Percentiles rank a stretch among this genome's conserved stretches.
phyloP scores from a whole-genome alignment of 2,888 invertebrate species.

The Mythimna albipuncta region DNA sequence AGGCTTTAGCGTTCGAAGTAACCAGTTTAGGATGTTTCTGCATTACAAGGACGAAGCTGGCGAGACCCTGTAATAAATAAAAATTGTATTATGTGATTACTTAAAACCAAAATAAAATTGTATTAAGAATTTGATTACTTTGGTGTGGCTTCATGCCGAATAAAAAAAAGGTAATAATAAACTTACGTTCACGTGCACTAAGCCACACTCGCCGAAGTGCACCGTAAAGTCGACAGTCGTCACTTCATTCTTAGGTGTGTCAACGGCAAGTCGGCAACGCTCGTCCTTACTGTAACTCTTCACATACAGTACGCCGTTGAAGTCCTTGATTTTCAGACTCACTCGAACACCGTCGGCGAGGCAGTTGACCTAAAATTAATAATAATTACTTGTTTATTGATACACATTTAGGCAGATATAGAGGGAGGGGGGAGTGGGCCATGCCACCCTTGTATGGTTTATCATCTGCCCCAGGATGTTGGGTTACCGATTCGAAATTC shows the following conservation, averaged over 20 bases:
- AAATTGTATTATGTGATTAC: neutral
- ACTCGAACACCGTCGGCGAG: constrained; percentile 98
- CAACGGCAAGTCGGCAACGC: constrained; percentile 95
- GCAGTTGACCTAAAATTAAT: constrained; percentile 93
- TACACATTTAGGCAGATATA: too few species aligned
- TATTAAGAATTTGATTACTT: too few species aligned
- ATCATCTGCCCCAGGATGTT: too few species aligned
- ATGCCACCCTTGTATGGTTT: too few species aligned
- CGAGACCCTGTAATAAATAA: constrained; percentile 93
- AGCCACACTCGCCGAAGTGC: constrained; percentile 97
- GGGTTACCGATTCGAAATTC: too few species aligned
- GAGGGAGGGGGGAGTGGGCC: too few species aligned
- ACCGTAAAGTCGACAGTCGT: constrained; percentile 96
- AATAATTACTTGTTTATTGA: neutral
- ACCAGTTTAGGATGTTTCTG: constrained; percentile 99
- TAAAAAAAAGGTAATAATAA: neutral
- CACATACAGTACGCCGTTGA: constrained; percentile 97
- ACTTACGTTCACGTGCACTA: constrained; percentile 97
- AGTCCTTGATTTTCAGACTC: constrained; percentile 94
- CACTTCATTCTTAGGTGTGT: constrained; percentile 93
- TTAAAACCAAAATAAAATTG: neutral
- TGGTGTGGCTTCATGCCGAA: too few species aligned
- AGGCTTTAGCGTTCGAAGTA: constrained; percentile 98
- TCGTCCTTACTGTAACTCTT: constrained; percentile 98
- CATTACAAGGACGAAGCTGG: constrained; percentile 98